Percentiles rank a stretch among this genome's conserved stretches.
Evolutionary conservation across 2,113 vertebrate genomes (phyloP).

Genomic region (Pseudorasbora parva): DNA sequence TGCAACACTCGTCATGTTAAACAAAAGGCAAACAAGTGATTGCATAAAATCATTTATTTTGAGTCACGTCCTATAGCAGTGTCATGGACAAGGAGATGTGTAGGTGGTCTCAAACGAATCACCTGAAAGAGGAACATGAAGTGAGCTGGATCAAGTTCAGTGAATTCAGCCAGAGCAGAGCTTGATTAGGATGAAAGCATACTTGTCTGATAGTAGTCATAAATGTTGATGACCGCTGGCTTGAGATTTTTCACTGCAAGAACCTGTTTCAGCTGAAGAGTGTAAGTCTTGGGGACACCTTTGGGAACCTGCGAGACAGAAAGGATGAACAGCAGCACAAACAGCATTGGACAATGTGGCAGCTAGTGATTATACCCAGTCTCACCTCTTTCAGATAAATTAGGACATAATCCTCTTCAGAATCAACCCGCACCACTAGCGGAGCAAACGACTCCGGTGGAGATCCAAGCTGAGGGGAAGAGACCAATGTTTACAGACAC

Average conservation of each 20-base stretch:
- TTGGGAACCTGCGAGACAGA: background rate
- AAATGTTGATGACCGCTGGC: background rate
- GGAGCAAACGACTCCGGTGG: background rate
- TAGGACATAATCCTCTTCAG: constrained; percentile 59
- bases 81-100: background rate
- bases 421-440: constrained; percentile 44
- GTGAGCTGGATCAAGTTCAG: background rate
- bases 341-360: background rate
- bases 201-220: constrained; percentile 22
- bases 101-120: background rate
- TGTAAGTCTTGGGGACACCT: background rate
- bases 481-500: background rate
- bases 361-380: background rate
- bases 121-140: background rate
- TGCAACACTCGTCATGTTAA: too few species aligned
- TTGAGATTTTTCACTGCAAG: background rate
- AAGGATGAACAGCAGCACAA: background rate
- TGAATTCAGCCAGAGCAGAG: background rate
- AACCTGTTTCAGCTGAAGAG: background rate
- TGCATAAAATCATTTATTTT: background rate
- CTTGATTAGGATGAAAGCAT: background rate
- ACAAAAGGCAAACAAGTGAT: too few species aligned
- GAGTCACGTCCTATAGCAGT: background rate
- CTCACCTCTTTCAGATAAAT: constrained; percentile 68
- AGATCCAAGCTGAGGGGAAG: background rate